Conservation (phyloP, 2,797 vertebrate genomes). For the Pelobates cultripes region DNA sequence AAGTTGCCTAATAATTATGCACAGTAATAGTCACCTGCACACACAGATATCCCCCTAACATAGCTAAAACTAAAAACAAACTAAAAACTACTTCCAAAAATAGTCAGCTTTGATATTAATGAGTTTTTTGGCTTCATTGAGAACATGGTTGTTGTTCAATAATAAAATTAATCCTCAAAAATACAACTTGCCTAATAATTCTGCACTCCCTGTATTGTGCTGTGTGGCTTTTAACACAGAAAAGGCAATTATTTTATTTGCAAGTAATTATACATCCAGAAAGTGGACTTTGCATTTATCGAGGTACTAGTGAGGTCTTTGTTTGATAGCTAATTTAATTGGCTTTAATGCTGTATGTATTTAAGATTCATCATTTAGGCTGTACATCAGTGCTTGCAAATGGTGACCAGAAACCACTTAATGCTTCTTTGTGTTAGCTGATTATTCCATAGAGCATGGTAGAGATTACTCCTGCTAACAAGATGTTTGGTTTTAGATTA, state of each 20-base stretch:
- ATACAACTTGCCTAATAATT: too few relatives aligned
- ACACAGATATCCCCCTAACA: too few relatives aligned
- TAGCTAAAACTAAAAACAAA: too few relatives aligned
- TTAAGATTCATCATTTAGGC: neutral
- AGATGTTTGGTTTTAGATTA: neutral
- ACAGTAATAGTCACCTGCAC: too few relatives aligned
- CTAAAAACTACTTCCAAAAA: too few relatives aligned
- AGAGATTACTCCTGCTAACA: constrained; percentile 6
- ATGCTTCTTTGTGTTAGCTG: neutral
- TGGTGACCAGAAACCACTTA: constrained; percentile 3
- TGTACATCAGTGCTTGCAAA: constrained; percentile 15
- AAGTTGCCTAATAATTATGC: too few relatives aligned
- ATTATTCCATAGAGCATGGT: neutral
- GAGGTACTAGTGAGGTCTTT: constrained; percentile 10
- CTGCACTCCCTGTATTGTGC: too few relatives aligned
- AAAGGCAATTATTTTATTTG: neutral
- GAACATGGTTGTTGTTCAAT: too few relatives aligned
- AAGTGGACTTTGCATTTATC: constrained; percentile 10
- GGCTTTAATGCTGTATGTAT: constrained; percentile 8
- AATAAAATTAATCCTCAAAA: too few relatives aligned
- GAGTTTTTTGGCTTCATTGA: too few relatives aligned
- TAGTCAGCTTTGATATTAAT: too few relatives aligned
- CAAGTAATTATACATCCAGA: neutral
- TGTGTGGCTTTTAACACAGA: neutral
- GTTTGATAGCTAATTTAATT: constrained; percentile 7